Percentiles rank a stretch among this genome's conserved stretches.
Evolutionary conservation across 2,888 invertebrate genomes (phyloP).

Genomic region (Agriopis aurantiaria): DNA sequence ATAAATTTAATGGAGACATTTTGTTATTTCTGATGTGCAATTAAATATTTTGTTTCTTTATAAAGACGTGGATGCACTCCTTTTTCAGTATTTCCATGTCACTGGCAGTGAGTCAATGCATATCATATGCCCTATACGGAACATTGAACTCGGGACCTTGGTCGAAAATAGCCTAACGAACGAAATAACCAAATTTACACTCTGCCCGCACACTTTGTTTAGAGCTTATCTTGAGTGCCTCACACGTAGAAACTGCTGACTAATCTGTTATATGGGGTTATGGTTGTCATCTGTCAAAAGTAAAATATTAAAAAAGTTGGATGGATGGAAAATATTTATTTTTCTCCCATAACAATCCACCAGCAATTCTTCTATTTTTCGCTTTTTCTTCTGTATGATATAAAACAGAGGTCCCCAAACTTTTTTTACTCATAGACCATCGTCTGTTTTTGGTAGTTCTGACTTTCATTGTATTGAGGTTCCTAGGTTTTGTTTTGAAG

Average conservation of each 20-base stretch:
- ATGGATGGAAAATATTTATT: too few species aligned
- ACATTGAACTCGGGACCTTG: constrained; percentile 75
- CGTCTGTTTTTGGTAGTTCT: too few species aligned
- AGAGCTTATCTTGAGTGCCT: constrained; percentile 64
- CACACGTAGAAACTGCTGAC: constrained; percentile 24
- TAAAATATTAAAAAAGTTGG: background rate
- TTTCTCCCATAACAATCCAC: too few species aligned
- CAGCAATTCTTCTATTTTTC: too few species aligned
- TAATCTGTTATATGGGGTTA: constrained; percentile 8
- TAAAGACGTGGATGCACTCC: background rate
- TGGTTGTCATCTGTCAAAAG: constrained; percentile 9
- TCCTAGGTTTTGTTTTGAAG: too few species aligned
- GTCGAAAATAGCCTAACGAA: constrained; percentile 72
- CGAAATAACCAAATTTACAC: constrained; percentile 75
- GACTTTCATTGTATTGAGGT: too few species aligned
- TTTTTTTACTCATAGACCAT: too few species aligned
- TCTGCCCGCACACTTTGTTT: constrained; percentile 66
- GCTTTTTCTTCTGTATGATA: background rate
- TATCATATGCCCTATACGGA: constrained; percentile 60
- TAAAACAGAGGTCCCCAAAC: background rate
- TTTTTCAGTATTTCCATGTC: constrained; percentile 5
- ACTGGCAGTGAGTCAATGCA: constrained; percentile 37
- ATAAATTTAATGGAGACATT: too few species aligned
- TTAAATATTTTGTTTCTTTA: too few species aligned
- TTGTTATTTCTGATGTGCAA: too few species aligned